Evolutionary conservation across 2,113 vertebrate species (phyloP), one percentile per base, ranked within the genome.

Genomic region (Cygnus atratus): DNA sequence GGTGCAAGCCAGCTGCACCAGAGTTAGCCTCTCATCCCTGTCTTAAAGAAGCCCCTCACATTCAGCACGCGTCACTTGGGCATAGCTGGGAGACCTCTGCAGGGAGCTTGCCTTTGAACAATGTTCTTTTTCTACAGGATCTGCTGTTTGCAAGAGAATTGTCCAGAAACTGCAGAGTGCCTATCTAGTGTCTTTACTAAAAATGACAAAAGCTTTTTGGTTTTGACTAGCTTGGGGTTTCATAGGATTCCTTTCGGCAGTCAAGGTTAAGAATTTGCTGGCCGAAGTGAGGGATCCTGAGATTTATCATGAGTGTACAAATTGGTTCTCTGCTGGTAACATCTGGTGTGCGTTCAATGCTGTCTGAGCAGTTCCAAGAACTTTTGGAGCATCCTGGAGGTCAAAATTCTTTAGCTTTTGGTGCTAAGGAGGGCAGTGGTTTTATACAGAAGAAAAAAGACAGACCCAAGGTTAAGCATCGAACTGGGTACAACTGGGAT

Each of bases 11-110:
- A 92, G 76, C 86, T 90, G 89, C 75, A 74, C 70, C 79, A 73
- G 74, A 85, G 70, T 2, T 0, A 0, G 66, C 86, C 39, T 93
- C 70, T 50, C 73, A 35, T 83, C 57, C 22, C 68, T 52, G 52
- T 70, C 88, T 92, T 92, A 93, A 95, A 88, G 92, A 88, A 87
- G 39, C 52, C 61, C 54, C 65, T 73, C 70, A 75, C 87, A 90
- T 92, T 93, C 83, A 92, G 8, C 48, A 57, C 39, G 3, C 7
- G 0, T 43, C 73, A 39, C 43, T 54, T 2, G 4, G 82, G 44
- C 75, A 43, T 55, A 67, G 72, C 50, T 67, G 71, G 28, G 85
- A 71, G 90, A 84, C 72, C 13, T 86, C 67, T 86, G 85, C 8
- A 5, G 63, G 29, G 52, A 71, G 66, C 61, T 63, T 88, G 71